Base-by-base conservation (phyloP, 2,888 invertebrate genomes). In the Leucozona laternaria region DNA sequence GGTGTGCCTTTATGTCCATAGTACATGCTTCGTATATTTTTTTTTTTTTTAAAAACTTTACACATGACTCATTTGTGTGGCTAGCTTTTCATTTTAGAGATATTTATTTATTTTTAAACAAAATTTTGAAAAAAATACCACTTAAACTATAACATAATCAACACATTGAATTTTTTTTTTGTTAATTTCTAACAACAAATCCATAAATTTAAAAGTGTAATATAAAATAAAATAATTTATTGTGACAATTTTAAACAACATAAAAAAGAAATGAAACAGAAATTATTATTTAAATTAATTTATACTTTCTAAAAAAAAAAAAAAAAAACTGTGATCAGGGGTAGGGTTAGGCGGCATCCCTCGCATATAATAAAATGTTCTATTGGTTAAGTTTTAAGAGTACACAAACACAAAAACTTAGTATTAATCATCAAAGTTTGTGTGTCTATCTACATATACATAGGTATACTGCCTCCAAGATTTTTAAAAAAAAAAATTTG, bases 141-240 rank as follows among this genome's bases (percentile, higher is more conserved):
- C 53, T 28, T 53, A 22, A 53, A 15, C 25, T 25, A 13, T 13
- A 50, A n/a, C n/a, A 53, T n/a, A 15, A 53, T 3, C 25, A 50
- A 48, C 4, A 48, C 48, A 17, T n/a, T n/a, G n/a, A n/a, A n/a
- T n/a, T 13, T 45, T 20, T 48, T 48, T 20, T 48, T 11, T 22
- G 13, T 1, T 15, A n/a, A 15, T 28, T 53, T 72, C 72, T 77
- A 28, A 81, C 81, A 73, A 81, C 68, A 81, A 85, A 85, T 80
- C 64, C 73, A 81, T 81, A 85, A 85, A 77, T 34, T 77, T 72
- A 80, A 72, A 76, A 48, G 13, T 22, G 22, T 79, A 60, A 73
- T 77, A 68, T 80, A 62, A 68, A 43, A 77, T 71, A 76, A 76
- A 76, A 80, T 80, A 72, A 80, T 72, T 84, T 80, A 84, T 76